phyloP scores from a whole-genome alignment of 2,888 invertebrate genomes.

The Arge pagana region DNA sequence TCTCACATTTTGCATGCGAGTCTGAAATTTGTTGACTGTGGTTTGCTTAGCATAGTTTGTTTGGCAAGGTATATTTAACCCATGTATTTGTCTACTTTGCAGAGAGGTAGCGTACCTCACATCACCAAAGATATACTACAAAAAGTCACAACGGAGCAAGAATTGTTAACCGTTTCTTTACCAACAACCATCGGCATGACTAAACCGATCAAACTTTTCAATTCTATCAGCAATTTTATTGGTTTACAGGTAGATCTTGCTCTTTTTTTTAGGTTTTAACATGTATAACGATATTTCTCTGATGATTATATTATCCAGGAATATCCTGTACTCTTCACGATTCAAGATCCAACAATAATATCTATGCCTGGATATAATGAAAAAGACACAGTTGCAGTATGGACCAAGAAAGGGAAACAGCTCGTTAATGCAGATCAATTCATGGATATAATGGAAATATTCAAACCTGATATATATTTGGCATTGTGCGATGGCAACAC shows the following conservation, averaged over 20 bases:
- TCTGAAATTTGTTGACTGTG: slow-evolving; percentile 17
- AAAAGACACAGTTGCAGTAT: slow-evolving; percentile 72
- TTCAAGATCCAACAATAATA: slow-evolving; percentile 73
- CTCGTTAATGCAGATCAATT: slow-evolving; percentile 70
- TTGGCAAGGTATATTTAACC: slow-evolving; percentile 14
- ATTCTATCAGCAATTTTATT: slow-evolving; percentile 73
- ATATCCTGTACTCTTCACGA: slow-evolving; percentile 61
- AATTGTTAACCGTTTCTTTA: slow-evolving; percentile 74
- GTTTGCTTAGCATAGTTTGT: not conserved
- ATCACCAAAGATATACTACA: slow-evolving; percentile 77
- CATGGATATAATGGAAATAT: slow-evolving; percentile 77
- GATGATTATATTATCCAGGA: slow-evolving; percentile 51
- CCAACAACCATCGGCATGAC: slow-evolving; percentile 70
- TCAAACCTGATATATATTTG: slow-evolving; percentile 82
- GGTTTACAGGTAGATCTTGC: slow-evolving; percentile 58
- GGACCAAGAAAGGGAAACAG: slow-evolving; percentile 78
- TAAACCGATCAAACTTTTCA: slow-evolving; percentile 68
- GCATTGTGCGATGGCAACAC: slow-evolving; percentile 81
- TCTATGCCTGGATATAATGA: slow-evolving; percentile 76
- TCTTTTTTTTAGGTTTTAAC: not conserved
- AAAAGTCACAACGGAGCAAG: slow-evolving; percentile 65
- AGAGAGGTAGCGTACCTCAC: slow-evolving; percentile 84
- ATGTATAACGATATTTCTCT: not conserved
- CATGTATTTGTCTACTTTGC: slow-evolving; percentile 37
- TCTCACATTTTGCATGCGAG: slow-evolving; percentile 18